A percentile compares a stretch with the other conserved stretches of the same genome.
Evolutionary conservation across 2,113 vertebrate species (phyloP).

Genomic region (Toxotes jaculatrix): DNA sequence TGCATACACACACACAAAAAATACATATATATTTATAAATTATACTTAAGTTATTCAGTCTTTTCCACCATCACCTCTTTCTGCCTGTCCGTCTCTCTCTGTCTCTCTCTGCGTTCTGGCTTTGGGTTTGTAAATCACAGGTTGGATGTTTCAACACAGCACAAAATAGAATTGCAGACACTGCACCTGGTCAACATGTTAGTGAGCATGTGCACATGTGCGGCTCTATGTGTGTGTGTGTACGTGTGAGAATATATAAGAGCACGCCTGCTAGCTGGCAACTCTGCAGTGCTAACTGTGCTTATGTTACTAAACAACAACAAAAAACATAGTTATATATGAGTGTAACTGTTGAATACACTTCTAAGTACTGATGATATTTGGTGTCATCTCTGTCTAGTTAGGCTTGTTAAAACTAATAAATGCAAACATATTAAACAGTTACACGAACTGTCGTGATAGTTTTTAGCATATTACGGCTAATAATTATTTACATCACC

Average conservation of each 20-base stretch:
- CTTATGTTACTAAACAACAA: no score
- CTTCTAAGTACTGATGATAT: no score
- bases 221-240: constrained; percentile 3
- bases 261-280: not conserved
- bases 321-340: no score
- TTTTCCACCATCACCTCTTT: constrained; percentile 6
- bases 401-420: not conserved
- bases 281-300: no score
- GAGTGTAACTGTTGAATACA: no score
- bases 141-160: constrained; percentile 51
- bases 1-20: not conserved
- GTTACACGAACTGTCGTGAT: no score
- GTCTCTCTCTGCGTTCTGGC: constrained; percentile 42
- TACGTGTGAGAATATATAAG: constrained; percentile 37
- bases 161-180: constrained; percentile 71
- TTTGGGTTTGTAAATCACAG: constrained; percentile 75
- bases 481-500: no score
- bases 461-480: no score
- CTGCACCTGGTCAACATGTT: constrained; percentile 74
- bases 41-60: constrained; percentile 7
- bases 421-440: not conserved
- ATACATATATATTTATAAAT: constrained; percentile 24
- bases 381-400: not conserved
- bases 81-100: constrained; percentile 24
- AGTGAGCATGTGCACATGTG: constrained; percentile 53